A percentile compares a stretch with the other conserved stretches of the same genome.
These are phyloP conservation scores for Zingel zingel DNA, from an alignment of 2,113 vertebrate genomes.

Conservation along the genomic window DNA sequence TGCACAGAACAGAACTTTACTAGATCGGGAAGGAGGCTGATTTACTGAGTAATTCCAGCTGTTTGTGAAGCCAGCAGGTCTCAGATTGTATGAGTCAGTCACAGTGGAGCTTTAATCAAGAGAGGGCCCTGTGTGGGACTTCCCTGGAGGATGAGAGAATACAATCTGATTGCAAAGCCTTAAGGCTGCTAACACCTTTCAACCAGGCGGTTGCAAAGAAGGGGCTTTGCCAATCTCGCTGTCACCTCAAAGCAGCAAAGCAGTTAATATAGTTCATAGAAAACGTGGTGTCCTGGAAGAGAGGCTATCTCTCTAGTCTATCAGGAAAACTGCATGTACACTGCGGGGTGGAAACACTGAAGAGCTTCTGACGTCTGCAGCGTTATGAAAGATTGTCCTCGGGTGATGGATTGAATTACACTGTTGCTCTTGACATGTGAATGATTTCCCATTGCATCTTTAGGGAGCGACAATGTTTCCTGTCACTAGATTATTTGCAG, in stretches of 20 bases:
- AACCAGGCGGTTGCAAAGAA: conserved; percentile 31
- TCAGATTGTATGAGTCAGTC: conserved; percentile 66
- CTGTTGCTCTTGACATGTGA: conserved; percentile 3
- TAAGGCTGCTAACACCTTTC: conserved; percentile 46
- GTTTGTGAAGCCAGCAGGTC: conserved; percentile 61
- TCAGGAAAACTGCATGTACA: conserved; percentile 21
- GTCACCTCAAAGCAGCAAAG: conserved; percentile 35
- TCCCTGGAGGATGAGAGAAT: conserved; percentile 60
- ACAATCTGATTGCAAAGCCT: conserved; percentile 63
- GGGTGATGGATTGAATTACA: conserved; percentile 40
- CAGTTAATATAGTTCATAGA: conserved; percentile 40
- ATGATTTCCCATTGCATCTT: not conserved
- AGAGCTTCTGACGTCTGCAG: conserved; percentile 18
- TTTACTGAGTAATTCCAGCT: conserved; percentile 73
- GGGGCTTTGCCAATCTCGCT: conserved; percentile 49
- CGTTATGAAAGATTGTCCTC: conserved; percentile 25
- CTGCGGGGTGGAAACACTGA: not conserved
- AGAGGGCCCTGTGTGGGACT: conserved; percentile 56
- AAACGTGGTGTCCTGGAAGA: conserved; percentile 26
- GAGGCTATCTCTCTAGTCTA: conserved; percentile 19
- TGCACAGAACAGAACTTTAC: conserved; percentile 34
- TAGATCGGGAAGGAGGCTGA: conserved; percentile 45
- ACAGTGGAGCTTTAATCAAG: conserved; percentile 70
- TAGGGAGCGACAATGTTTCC: conserved; percentile 8
- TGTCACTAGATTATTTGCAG: conserved; percentile 6